phyloP scores from a whole-genome alignment of 2,113 vertebrate species.

The Serilophus lunatus region DNA sequence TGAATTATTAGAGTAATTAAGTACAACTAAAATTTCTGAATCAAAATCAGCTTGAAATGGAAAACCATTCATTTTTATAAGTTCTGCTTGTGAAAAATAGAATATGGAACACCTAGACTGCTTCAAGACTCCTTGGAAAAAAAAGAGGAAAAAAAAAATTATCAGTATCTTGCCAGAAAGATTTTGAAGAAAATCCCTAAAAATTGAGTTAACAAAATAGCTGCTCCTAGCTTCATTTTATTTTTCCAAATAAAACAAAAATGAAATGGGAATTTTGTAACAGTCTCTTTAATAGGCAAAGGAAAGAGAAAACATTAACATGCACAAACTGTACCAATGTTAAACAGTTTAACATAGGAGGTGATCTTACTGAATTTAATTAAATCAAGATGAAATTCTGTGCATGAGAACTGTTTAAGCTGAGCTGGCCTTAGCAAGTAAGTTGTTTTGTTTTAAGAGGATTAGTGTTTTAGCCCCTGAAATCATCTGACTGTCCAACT shows the following conservation, averaged over 20 bases:
- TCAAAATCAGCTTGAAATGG: background rate
- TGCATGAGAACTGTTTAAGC: background rate
- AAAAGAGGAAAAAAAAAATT: background rate
- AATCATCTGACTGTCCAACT: background rate
- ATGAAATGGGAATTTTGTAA: background rate
- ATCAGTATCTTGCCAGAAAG: background rate
- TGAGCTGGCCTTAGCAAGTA: background rate
- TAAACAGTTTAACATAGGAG: background rate
- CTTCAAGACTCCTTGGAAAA: background rate
- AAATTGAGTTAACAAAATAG: background rate
- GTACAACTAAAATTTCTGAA: background rate
- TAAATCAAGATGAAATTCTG: constrained; percentile 41
- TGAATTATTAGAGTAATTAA: background rate
- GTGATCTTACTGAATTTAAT: constrained; percentile 30
- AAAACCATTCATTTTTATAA: background rate
- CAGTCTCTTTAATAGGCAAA: background rate
- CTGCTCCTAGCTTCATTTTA: background rate
- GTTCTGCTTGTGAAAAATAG: background rate
- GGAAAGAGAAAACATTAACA: background rate
- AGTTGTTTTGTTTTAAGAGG: constrained; percentile 23
- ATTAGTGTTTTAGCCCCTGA: constrained; percentile 18
- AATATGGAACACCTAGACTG: background rate
- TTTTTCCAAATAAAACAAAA: background rate
- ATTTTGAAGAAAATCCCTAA: background rate
- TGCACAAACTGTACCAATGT: background rate